phyloP scores from a whole-genome alignment of 2,888 invertebrate genomes.

The Stegana nigrithorax region DNA sequence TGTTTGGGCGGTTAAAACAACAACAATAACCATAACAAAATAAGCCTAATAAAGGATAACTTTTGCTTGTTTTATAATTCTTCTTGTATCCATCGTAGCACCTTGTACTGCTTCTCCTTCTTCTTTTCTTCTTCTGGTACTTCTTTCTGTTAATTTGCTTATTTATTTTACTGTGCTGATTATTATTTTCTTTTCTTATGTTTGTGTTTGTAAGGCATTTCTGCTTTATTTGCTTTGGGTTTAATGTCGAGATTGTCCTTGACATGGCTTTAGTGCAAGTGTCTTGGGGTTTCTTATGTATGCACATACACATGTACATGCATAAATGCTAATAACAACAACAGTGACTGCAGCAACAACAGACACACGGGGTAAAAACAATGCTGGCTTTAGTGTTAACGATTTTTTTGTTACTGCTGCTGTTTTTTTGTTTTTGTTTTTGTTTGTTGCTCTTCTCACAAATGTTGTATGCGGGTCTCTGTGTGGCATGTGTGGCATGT shows the following conservation, averaged over 20 bases:
- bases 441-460: slow-evolving; percentile 1
- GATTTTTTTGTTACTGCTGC: slow-evolving; percentile 46
- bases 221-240: slow-evolving; percentile 29
- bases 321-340: neutral
- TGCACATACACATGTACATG: too few relatives aligned
- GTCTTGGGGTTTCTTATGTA: slow-evolving; percentile 29
- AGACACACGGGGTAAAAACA: neutral
- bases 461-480: neutral
- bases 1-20: slow-evolving; percentile 52
- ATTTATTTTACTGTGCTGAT: slow-evolving; percentile 22
- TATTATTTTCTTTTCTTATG: slow-evolving; percentile 30
- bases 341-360: neutral
- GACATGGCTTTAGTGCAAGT: slow-evolving; percentile 52
- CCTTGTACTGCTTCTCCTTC: slow-evolving; percentile 38
- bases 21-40: slow-evolving; percentile 30
- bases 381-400: slow-evolving; percentile 45
- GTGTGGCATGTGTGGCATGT: too few relatives aligned
- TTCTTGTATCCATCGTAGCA: too few relatives aligned
- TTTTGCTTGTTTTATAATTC: too few relatives aligned
- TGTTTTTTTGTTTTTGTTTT: slow-evolving; percentile 6
- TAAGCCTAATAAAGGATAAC: too few relatives aligned
- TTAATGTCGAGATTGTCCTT: slow-evolving; percentile 49
- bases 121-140: slow-evolving; percentile 30
- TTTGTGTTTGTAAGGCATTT: slow-evolving; percentile 7
- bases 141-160: slow-evolving; percentile 24